Evolutionary conservation across 2,888 invertebrate species (phyloP), one percentile per base, ranked within the genome.

Genomic region (Zygothrica quintamaculata): DNA sequence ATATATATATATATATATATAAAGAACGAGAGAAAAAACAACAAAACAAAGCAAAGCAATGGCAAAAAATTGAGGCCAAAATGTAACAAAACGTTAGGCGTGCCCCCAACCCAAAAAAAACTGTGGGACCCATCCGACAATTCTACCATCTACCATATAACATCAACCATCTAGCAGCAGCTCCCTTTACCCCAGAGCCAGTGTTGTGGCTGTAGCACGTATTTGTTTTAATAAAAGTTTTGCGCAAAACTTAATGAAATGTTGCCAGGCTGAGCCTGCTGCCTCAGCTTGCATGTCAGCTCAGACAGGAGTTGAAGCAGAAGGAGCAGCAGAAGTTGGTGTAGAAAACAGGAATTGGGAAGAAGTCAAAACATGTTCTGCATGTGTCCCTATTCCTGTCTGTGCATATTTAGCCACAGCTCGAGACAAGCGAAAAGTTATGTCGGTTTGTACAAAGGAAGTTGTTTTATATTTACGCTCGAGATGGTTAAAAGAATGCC

Each of bases 181-280:
- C 29, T 9, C 29, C 29, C 29, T 6, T 26, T n/a, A 36, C 4
- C 12, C 36, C 11, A 12, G 1, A 36, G 48, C 36, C 37, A 39
- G 43, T 68, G 67, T 57, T 86, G 64, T 48, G 70, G 68, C 56
- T 71, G 56, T 61, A 56, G 87, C 81, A 81, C 81, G 87, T 82
- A 87, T 82, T 82, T 82, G 82, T 87, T 87, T 82, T 82, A 82
- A 87, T 82, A 82, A 82, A 82, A 87, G 67, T 82, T 82, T 87
- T 84, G 87, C 76, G 82, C 85, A 82, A 82, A 82, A 82, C 82
- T 82, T 82, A 82, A 82, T 82, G 85, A 82, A 82, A 82, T 82
- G 82, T 81, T 84, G 85, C 74, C 78, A 67, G 62, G 69, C 79
- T 56, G 50, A 43, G 68, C 29, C 37, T 33, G 57, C 25, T 50